phyloP scores from a whole-genome alignment of 2,113 vertebrate genomes.

The Asarcornis scutulata region DNA sequence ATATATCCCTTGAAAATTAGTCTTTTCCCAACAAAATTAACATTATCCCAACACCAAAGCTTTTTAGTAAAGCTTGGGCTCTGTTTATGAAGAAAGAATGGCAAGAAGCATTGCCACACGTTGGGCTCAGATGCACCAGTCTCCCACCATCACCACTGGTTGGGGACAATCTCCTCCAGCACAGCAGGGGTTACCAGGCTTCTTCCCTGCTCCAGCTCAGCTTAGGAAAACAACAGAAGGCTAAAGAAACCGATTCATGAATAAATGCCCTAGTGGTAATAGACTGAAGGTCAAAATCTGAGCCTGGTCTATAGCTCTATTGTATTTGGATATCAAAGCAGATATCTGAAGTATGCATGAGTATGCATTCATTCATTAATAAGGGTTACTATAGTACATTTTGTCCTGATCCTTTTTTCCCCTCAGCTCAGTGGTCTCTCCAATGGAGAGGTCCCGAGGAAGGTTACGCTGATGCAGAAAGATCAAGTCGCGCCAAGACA shows the following conservation, averaged over 20 bases:
- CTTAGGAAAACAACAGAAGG: background rate
- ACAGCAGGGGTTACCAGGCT: background rate
- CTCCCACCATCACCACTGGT: background rate
- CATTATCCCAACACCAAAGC: background rate
- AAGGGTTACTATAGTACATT: background rate
- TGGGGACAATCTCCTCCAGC: background rate
- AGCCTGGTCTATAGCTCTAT: background rate
- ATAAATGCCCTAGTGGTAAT: background rate
- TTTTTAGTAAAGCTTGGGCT: background rate
- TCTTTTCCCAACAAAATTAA: background rate
- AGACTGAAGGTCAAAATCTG: conserved; percentile 50
- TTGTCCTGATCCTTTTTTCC: background rate
- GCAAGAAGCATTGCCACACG: background rate
- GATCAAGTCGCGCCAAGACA: background rate
- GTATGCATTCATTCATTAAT: conserved; percentile 14
- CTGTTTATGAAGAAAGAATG: background rate
- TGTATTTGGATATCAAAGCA: conserved; percentile 50
- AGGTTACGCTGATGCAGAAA: background rate
- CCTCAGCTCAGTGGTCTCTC: background rate
- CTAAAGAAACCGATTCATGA: background rate
- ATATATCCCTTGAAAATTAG: background rate
- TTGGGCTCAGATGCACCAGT: background rate
- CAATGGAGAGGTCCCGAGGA: background rate
- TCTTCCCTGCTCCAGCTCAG: background rate
- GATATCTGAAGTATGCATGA: conserved; percentile 42